Evolutionary conservation across 2,797 vertebrate genomes (phyloP).

Genomic region (Strix occidentalis): DNA sequence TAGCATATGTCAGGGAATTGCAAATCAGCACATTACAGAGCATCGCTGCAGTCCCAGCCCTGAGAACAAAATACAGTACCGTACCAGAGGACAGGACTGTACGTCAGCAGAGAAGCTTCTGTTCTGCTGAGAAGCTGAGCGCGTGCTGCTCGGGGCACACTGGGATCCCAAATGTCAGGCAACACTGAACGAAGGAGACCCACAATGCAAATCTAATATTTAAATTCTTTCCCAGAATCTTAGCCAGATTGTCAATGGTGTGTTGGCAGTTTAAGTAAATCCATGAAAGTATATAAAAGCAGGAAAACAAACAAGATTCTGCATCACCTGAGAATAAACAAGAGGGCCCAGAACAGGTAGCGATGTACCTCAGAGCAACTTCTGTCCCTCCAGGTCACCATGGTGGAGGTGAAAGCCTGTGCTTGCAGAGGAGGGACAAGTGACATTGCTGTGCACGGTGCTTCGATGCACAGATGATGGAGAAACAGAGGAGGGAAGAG

Average conservation of each 20-base stretch:
- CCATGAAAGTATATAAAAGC: not conserved
- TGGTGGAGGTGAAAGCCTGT: not conserved
- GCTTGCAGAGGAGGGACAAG: not conserved
- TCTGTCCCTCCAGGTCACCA: not conserved
- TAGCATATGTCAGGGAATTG: conserved; percentile 48
- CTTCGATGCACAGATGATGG: not conserved
- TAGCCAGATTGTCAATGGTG: not conserved
- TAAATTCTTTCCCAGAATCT: not conserved
- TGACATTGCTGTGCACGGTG: not conserved
- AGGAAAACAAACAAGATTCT: not conserved
- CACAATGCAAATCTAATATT: not conserved
- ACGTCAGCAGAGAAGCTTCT: not conserved
- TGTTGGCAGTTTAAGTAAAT: not conserved
- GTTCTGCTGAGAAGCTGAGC: not conserved
- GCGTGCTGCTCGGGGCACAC: not conserved
- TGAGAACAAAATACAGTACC: not conserved
- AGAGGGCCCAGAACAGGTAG: not conserved
- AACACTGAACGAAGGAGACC: not conserved
- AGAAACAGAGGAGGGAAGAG: not conserved
- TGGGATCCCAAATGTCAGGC: not conserved
- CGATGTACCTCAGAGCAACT: not conserved
- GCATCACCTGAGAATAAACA: not conserved
- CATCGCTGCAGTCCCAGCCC: not conserved
- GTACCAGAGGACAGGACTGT: not conserved
- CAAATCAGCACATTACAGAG: conserved; percentile 44